These are phyloP conservation scores for Myripristis murdjan DNA, from an alignment of 2,797 vertebrate species.

Conservation along the genomic window DNA sequence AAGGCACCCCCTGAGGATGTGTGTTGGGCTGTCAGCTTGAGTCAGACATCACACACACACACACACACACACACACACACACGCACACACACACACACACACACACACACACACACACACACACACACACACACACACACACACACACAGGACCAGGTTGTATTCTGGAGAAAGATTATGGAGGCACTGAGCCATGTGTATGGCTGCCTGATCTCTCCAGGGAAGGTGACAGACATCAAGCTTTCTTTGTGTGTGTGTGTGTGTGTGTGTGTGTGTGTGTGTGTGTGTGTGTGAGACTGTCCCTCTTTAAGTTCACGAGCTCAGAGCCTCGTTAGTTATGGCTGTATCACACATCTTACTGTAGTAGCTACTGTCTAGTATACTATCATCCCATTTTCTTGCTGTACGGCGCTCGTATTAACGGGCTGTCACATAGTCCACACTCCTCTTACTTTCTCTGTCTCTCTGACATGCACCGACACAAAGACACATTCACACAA, in stretches of 20 bases:
- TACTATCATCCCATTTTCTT: constrained; percentile 37
- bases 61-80: constrained; percentile 11
- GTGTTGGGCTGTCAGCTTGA: constrained; percentile 71
- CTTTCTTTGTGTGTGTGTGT: constrained; percentile 26
- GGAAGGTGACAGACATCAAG: constrained; percentile 71
- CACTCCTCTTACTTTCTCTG: not conserved
- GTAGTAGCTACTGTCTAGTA: too few relatives aligned
- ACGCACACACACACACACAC: constrained; percentile 28
- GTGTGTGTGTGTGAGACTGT: constrained; percentile 25
- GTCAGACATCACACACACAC: constrained; percentile 61
- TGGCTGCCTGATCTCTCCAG: constrained; percentile 56
- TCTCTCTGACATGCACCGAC: not conserved
- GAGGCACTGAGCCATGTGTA: constrained; percentile 56
- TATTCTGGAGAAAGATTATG: constrained; percentile 58
- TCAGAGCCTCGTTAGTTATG: constrained; percentile 37
- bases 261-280: constrained; percentile 32
- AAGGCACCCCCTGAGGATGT: constrained; percentile 60
- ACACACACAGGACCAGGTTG: constrained; percentile 28
- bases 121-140: too few relatives aligned
- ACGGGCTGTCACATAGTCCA: constrained; percentile 14
- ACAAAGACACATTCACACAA: not conserved
- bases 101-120: constrained; percentile 22
- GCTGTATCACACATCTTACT: constrained; percentile 14
- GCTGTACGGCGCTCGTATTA: constrained; percentile 14
- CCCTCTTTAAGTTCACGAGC: constrained; percentile 48